A percentile compares a stretch with the other conserved stretches of the same genome.
Conservation (phyloP, 2,113 vertebrate genomes). For the Dipodomys stephensi region DNA sequence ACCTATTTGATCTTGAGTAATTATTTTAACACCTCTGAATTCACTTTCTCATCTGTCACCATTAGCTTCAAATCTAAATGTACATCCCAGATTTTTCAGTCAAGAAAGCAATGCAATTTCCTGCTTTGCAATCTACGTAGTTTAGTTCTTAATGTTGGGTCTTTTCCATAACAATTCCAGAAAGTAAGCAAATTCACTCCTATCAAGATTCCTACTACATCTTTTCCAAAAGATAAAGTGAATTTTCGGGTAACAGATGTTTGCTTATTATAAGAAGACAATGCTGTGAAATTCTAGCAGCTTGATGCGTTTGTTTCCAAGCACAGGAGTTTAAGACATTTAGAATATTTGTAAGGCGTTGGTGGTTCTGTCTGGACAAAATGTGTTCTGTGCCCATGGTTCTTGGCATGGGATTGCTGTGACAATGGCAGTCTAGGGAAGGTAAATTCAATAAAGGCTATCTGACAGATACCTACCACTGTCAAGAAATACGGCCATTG, state of each 20-base stretch:
- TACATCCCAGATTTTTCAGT: not conserved
- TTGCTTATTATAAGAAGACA: slow-evolving; percentile 66
- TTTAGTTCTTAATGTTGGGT: not conserved
- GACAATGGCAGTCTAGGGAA: not conserved
- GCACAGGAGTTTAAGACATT: not conserved
- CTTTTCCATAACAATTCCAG: slow-evolving; percentile 47
- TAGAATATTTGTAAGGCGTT: slow-evolving; percentile 43
- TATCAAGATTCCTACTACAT: slow-evolving; percentile 10
- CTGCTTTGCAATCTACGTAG: not conserved
- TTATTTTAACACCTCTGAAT: not conserved
- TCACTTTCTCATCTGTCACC: not conserved
- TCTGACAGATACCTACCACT: not conserved
- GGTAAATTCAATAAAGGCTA: not conserved
- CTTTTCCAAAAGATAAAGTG: slow-evolving; percentile 73
- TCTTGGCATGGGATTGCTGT: not conserved
- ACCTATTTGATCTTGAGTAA: not conserved
- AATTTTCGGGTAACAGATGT: slow-evolving; percentile 67
- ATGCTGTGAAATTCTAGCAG: slow-evolving; percentile 36
- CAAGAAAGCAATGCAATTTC: not conserved
- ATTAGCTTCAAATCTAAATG: not conserved
- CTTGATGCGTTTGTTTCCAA: not conserved
- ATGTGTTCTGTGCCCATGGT: not conserved
- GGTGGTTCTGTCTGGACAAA: not conserved
- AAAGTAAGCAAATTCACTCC: slow-evolving; percentile 57
- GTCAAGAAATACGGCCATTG: slow-evolving; percentile 39